Evolutionary conservation across 1,140 invertebrate genomes (phyloP), one percentile per base, ranked within the genome.

Genomic region (Conus ventricosus): DNA sequence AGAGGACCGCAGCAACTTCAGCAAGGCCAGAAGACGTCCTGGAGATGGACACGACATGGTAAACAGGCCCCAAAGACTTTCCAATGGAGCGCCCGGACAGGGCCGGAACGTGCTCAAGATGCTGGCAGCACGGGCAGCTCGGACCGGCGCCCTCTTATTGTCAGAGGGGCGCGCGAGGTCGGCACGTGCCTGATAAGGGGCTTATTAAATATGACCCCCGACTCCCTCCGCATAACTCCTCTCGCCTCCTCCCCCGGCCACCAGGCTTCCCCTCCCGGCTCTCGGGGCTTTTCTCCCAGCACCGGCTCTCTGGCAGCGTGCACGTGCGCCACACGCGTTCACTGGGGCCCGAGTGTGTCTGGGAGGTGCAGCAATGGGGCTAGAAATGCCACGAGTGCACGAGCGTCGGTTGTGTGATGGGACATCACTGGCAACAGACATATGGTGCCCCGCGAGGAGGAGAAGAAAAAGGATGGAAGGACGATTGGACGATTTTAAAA

Each of bases 151-250:
- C 57, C 39, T 51, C 82, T 80, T 80, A 88, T 76, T 84, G 67
- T 84, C 82, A 53, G 87, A 23, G 81, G 51, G 55, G 7, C 25
- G 53, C 87, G 55, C 55, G 71, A 53, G 87, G 78, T 57, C 53
- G 51, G 76, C 89, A 84, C 87, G 87, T 88, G 89, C 84, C 84
- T 71, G 89, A 90, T 90, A 90, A 87, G 76, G 88, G 39, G 85
- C 86, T 88, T 90, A 90, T 90, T 90, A 90, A 88, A 90, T 80
- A 87, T 85, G 89, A 54, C 87, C 89, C 84, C 80, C 85, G 89
- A 88, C 87, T 83, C 67, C 63, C 10, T 63, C 53, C 76, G 84
- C 89, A 88, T 90, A 90, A 90, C 87, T 90, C 89, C 76, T 60
- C 27, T n/a, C 51, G 4, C 60, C 20, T 63, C 27, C 27, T 25